A percentile compares a stretch with the other conserved stretches of the same genome.
phyloP scores from a whole-genome alignment of 1,140 invertebrate genomes.

The Rhagoletis zephyria region DNA sequence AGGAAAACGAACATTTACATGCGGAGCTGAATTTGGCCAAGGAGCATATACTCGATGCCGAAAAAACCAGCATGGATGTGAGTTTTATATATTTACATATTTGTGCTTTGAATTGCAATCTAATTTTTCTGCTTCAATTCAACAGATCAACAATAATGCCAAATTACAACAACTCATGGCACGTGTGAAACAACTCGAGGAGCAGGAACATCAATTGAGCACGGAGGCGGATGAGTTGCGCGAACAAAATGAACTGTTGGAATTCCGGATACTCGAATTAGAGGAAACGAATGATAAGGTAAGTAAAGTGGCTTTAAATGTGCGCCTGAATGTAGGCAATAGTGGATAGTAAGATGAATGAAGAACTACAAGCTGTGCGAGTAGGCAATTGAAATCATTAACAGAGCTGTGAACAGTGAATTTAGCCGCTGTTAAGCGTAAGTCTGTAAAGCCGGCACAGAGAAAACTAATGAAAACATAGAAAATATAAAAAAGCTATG shows the following conservation, averaged over 20 bases:
- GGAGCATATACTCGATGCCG: slow-evolving; percentile 67
- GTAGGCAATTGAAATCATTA: neutral
- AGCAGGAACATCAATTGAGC: slow-evolving; percentile 72
- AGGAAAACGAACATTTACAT: slow-evolving; percentile 68
- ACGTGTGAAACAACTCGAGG: slow-evolving; percentile 68
- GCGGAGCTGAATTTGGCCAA: slow-evolving; percentile 69
- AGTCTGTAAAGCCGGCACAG: no score
- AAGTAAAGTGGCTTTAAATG: slow-evolving; percentile 52
- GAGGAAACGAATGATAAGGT: slow-evolving; percentile 73
- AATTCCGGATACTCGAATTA: slow-evolving; percentile 75
- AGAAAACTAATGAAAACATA: neutral
- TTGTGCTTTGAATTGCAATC: neutral
- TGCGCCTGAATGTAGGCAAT: slow-evolving; percentile 54
- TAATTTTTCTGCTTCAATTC: neutral
- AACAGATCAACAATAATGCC: slow-evolving; percentile 59
- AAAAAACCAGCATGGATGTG: slow-evolving; percentile 64
- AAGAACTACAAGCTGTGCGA: neutral
- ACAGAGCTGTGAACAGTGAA: no score
- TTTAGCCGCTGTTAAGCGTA: no score
- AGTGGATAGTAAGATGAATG: neutral
- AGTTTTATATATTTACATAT: neutral
- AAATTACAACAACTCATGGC: slow-evolving; percentile 67
- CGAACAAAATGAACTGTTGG: slow-evolving; percentile 75
- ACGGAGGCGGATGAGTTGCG: slow-evolving; percentile 74
- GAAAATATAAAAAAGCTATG: neutral